phyloP scores from a whole-genome alignment of 2,888 invertebrate species.

The Microplitis manilae region DNA sequence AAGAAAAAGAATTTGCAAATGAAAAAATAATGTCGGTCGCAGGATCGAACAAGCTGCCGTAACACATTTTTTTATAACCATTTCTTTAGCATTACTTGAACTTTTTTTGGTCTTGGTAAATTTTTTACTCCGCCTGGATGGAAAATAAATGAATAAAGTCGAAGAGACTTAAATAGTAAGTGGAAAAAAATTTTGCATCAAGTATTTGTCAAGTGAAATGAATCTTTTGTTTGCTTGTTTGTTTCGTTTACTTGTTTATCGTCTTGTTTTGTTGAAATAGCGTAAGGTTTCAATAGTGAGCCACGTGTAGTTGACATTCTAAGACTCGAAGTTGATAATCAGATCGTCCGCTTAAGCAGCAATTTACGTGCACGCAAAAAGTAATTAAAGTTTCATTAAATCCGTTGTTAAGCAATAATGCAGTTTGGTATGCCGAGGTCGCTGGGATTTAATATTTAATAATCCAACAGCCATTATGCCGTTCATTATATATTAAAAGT shows the following conservation, averaged over 20 bases:
- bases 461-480: slow-evolving; percentile 29
- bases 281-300: too few species aligned
- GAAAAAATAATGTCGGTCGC: slow-evolving; percentile 35
- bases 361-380: slow-evolving; percentile 28
- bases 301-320: background rate
- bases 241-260: too few species aligned
- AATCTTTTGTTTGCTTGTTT: too few species aligned
- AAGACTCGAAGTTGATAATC: slow-evolving; percentile 7
- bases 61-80: slow-evolving; percentile 34
- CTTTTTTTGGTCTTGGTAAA: background rate
- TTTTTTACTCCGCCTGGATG: background rate
- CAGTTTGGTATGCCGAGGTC: slow-evolving; percentile 14
- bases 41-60: slow-evolving; percentile 42
- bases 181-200: too few species aligned
- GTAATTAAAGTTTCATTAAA: slow-evolving; percentile 32
- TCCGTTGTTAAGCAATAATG: slow-evolving; percentile 8
- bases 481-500: slow-evolving; percentile 29
- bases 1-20: slow-evolving; percentile 20
- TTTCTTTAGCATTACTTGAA: slow-evolving; percentile 32
- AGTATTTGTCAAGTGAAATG: too few species aligned
- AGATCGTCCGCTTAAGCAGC: background rate
- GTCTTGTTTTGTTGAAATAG: too few species aligned
- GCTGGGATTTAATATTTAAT: slow-evolving; percentile 22
- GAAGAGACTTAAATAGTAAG: too few species aligned
- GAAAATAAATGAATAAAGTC: background rate